Percentiles rank a stretch among this genome's conserved stretches.
Conservation (phyloP, 2,113 vertebrate genomes). For the Etia nguti region DNA sequence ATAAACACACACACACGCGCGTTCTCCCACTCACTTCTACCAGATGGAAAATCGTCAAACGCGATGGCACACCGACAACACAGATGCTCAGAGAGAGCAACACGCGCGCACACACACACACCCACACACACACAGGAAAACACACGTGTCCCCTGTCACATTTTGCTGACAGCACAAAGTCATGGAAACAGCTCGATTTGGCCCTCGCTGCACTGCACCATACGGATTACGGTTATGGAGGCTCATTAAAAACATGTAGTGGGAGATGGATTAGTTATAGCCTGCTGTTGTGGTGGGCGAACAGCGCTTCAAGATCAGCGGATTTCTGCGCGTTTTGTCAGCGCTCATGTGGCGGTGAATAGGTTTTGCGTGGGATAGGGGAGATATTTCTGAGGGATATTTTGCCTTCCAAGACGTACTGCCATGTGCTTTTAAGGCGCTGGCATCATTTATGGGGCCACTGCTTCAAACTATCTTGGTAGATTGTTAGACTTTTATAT, state of each 20-base stretch:
- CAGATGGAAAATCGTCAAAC: slow-evolving; percentile 38
- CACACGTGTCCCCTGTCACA: slow-evolving; percentile 6
- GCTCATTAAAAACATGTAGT: slow-evolving; percentile 64
- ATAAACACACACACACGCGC: background rate
- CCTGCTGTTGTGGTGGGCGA: slow-evolving; percentile 49
- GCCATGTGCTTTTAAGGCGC: background rate
- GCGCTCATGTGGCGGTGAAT: background rate
- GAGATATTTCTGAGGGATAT: background rate
- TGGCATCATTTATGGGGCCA: background rate
- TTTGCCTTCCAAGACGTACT: background rate
- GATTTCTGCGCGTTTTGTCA: slow-evolving; percentile 29
- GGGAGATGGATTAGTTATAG: slow-evolving; percentile 56
- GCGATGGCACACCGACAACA: slow-evolving; percentile 2
- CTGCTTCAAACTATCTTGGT: background rate
- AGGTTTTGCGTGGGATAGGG: slow-evolving; percentile 22
- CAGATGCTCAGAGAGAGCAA: slow-evolving; percentile 51
- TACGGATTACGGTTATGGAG: slow-evolving; percentile 52
- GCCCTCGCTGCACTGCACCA: slow-evolving; percentile 32
- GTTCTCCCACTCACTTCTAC: background rate
- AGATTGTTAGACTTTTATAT: background rate
- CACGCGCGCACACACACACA: background rate
- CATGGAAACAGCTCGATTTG: slow-evolving; percentile 28
- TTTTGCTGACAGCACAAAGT: slow-evolving; percentile 64
- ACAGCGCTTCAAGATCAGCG: slow-evolving; percentile 17
- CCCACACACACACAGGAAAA: background rate